phyloP scores from a whole-genome alignment of 2,888 invertebrate genomes.

The Pyrochroa serraticornis region DNA sequence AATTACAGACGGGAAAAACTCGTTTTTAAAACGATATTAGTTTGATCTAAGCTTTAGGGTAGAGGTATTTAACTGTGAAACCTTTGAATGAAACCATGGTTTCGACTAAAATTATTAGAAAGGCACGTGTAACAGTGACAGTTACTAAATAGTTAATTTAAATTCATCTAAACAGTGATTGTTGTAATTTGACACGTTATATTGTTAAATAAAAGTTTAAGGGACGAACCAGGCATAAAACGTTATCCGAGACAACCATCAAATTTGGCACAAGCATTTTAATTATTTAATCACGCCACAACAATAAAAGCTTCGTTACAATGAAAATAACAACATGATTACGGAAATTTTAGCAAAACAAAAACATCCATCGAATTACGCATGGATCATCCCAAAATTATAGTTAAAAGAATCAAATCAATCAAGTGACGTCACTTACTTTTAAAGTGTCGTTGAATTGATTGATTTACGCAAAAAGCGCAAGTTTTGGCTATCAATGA shows the following conservation, averaged over 20 bases:
- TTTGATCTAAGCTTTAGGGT: too few relatives aligned
- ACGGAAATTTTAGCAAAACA: too few relatives aligned
- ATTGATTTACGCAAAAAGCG: not conserved
- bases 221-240: constrained; percentile 1
- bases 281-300: not conserved
- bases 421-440: too few relatives aligned
- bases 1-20: too few relatives aligned
- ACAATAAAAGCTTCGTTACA: not conserved
- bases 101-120: constrained; percentile 27
- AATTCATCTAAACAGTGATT: constrained; percentile 33
- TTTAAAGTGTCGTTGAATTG: too few relatives aligned
- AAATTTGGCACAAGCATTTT: constrained; percentile 17
- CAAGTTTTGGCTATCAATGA: constrained; percentile 11
- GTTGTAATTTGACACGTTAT: constrained; percentile 36
- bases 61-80: too few relatives aligned
- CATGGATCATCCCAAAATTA: not conserved
- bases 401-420: too few relatives aligned
- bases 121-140: constrained; percentile 39
- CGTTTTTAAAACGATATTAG: too few relatives aligned
- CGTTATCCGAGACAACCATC: constrained; percentile 2
- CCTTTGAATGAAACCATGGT: too few relatives aligned
- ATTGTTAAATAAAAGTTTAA: not conserved
- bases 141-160: constrained; percentile 16
- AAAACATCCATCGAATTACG: not conserved
- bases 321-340: not conserved